A percentile compares a stretch with the other conserved stretches of the same genome.
These are phyloP conservation scores for Zhuqinia jingwanae DNA, from an alignment of 2,888 invertebrate genomes.

Conservation along the genomic window DNA sequence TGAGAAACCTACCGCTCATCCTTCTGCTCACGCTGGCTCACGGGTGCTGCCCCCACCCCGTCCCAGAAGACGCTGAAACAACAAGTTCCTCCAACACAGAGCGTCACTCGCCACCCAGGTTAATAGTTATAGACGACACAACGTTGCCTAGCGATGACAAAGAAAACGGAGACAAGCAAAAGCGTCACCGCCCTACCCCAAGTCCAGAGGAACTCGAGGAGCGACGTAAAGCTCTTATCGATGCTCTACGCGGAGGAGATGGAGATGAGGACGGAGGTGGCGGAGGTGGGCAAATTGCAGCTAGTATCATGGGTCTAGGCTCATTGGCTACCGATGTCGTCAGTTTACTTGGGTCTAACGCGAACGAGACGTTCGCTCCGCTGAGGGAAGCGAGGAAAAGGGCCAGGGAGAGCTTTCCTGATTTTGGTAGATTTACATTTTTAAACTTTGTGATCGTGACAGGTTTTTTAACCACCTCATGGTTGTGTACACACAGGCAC, in stretches of 20 bases:
- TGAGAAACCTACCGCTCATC: too few species aligned
- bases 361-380: conserved; percentile 46
- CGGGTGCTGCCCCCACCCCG: too few species aligned
- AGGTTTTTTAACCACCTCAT: too few species aligned
- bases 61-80: not conserved
- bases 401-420: conserved; percentile 36
- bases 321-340: conserved; percentile 39
- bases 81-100: not conserved
- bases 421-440: not conserved
- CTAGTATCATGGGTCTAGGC: conserved; percentile 26
- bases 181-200: conserved; percentile 25
- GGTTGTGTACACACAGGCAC: not conserved
- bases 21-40: too few species aligned
- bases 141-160: not conserved
- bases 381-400: too few species aligned
- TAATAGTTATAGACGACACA: not conserved
- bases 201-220: conserved; percentile 38
- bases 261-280: conserved; percentile 9
- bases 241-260: conserved; percentile 37
- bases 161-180: not conserved
- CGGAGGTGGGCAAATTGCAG: not conserved
- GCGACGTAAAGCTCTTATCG: conserved; percentile 3
- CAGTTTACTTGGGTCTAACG: not conserved
- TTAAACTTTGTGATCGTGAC: not conserved
- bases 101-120: not conserved